Base-by-base conservation (phyloP, 2,888 invertebrate genomes). In the Odontocolon sp. region DNA sequence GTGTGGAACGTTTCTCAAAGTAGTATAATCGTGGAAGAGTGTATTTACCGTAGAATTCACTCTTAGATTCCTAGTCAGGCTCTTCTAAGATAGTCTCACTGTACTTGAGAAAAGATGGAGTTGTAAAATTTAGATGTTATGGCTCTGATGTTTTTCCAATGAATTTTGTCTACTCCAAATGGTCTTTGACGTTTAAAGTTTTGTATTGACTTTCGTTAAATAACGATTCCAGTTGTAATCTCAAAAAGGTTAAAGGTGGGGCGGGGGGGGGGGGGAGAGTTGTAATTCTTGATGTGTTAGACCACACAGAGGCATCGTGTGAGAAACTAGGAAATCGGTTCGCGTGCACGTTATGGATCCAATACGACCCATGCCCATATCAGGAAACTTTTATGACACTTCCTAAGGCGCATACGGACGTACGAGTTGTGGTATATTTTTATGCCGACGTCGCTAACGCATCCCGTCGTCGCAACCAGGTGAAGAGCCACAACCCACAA, bases 321-420 rank as follows among this genome's bases (percentile, higher is more conserved):
- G 68, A 72, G 77, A 72, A 77, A 59, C 68, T 77, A 59, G 77
- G 38, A 72, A 72, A 77, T 72, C 63, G 57, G 63, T 68, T 69
- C 50, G 57, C 72, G 61, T 69, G 72, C 68, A 64, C 50, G 68
- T 40, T 57, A 31, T 28, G 33, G 42, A 54, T 26, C 77, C 68
- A 63, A 77, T 77, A 64, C 56, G 63, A 52, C 21, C 33, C 38
- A 36, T 54, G 28, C 16, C 77, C 68, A 64, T 77, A 42, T 72
- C 57, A 18, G 68, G 72, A 59, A 59, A 72, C 42, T 72, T 77
- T 77, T 72, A 77, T 69, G 64, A 57, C 68, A 42, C n/a, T 59
- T 63, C 68, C 40, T 57, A 33, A 52, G 71, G 36, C 68, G 40
- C 67, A 42, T 38, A 69, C 40, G 67, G 40, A 63, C 67, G 63